Evolutionary conservation across 2,888 invertebrate species (phyloP), one percentile per base, ranked within the genome.

Genomic region (Parnassius glacialis): DNA sequence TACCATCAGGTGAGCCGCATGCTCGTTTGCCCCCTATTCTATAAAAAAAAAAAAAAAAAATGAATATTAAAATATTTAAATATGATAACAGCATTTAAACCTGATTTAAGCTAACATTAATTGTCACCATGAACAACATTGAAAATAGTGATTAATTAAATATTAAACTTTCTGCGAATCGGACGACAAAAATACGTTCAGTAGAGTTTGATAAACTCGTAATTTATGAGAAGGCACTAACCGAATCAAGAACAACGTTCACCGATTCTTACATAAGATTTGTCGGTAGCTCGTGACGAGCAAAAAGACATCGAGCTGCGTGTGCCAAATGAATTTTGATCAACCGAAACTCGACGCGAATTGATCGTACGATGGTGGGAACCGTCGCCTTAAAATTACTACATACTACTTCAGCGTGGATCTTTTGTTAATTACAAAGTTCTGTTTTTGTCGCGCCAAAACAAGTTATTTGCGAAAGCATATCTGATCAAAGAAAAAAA

Each of bases 301-400:
- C 74, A 80, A 81, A 80, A 83, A 81, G 74, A 71, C 72, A 74
- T 70, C 72, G 74, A 70, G 69, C 64, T 73, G 72, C 68, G 70
- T 64, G 74, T 75, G 83, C 75, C 76, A 68, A 70, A 71, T 78
- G 84, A 83, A 84, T 85, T 79, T 81, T 81, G 78, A 85, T 79
- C 70, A 68, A 68, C 65, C 65, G 72, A 64, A 70, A 55, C 54
- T 41, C 42, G 57, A 43, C 20, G 52, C 57, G 57, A 42, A 43
- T 10, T 52, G 57, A 48, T 57, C 52, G 52, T 16, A 47, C 61
- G 56, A 52, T 53, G 57, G 48, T 62, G 62, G 57, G 57, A 62
- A 57, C 62, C 52, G 52, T 7, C 41, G 57, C 45, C 12, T 50
- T 34, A 57, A 53, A 58, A 58, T 42, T 42, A 53, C 57, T 48